Base-by-base conservation (phyloP, 2,888 invertebrate species). In the Chouioia cunea region DNA sequence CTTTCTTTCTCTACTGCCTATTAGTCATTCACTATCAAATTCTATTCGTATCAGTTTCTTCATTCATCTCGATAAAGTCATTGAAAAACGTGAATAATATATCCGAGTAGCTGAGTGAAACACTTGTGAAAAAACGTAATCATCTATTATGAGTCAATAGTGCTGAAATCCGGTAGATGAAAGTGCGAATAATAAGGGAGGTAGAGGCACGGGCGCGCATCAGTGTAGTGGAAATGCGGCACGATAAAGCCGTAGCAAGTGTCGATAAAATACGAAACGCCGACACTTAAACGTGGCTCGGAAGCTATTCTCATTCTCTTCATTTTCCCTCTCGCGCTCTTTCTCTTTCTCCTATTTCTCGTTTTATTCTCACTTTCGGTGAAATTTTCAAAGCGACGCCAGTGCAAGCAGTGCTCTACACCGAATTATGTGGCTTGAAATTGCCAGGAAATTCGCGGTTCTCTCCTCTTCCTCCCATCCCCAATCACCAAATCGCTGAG, bases 261-360 rank as follows among this genome's bases (percentile, higher is more conserved):
- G 59, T 59, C 71, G 68, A 72, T 72, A 72, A 72, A 72, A 65
- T 72, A 72, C 68, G 65, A 65, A 72, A 72, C 53, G 71, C 56
- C 71, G 65, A 71, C 63, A 68, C 68, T 72, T 72, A 69, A 72
- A 72, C 62, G 65, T 65, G 60, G 52, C 52, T 72, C 57, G 60
- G 62, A 69, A 68, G 57, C 71, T 64, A 72, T 52, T 69, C 58
- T 60, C 68, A 48, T n/a, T 54, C n/a, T 60, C 15, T 23, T 56
- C 65, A 56, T 60, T 57, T 59, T 70, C 66, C 59, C 56, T n/a
- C 36, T 20, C 27, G 23, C 57, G 57, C 57, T 43, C 54, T 62
- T 53, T 64, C 57, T 62, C 67, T 74, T 71, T 56, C 62, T 59
- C 36, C 52, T 62, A 59, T 36, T 36, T 36, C 36, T 36, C 69